Conservation (phyloP, 2,888 invertebrate species). For the Eulithis prunata region DNA sequence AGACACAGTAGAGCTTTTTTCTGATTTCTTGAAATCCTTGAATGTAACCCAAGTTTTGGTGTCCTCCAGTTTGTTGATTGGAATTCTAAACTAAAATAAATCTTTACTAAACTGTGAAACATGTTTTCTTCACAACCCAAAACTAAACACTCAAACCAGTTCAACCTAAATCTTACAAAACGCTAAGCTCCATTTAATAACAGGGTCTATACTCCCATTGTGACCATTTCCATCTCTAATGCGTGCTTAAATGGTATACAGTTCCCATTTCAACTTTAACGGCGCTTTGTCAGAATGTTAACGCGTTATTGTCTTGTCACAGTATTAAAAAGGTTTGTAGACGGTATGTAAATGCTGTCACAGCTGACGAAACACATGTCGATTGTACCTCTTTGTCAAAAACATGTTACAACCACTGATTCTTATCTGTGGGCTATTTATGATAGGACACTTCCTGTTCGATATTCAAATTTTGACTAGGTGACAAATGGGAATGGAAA, state of each 20-base stretch:
- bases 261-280: conserved; percentile 71
- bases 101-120: too few relatives aligned
- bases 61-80: too few relatives aligned
- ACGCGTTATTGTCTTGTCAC: conserved; percentile 79
- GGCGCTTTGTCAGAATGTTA: conserved; percentile 73
- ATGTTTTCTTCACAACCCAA: too few relatives aligned
- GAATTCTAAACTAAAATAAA: too few relatives aligned
- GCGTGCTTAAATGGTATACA: conserved; percentile 53
- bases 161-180: conserved; percentile 26
- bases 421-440: conserved; percentile 53
- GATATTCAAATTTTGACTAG: conserved; percentile 32
- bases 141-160: neutral
- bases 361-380: conserved; percentile 77
- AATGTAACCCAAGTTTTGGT: too few relatives aligned
- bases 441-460: conserved; percentile 42
- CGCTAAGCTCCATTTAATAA: conserved; percentile 39
- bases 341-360: conserved; percentile 73
- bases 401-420: conserved; percentile 63
- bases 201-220: conserved; percentile 39
- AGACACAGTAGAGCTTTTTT: too few relatives aligned
- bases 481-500: conserved; percentile 27
- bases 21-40: too few relatives aligned
- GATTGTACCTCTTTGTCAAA: conserved; percentile 68
- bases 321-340: conserved; percentile 70
- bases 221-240: conserved; percentile 39